A percentile compares a stretch with the other conserved stretches of the same genome.
These are phyloP conservation scores for Pseudotriccus pelzelni DNA, from an alignment of 2,797 vertebrate genomes.

Conservation along the genomic window DNA sequence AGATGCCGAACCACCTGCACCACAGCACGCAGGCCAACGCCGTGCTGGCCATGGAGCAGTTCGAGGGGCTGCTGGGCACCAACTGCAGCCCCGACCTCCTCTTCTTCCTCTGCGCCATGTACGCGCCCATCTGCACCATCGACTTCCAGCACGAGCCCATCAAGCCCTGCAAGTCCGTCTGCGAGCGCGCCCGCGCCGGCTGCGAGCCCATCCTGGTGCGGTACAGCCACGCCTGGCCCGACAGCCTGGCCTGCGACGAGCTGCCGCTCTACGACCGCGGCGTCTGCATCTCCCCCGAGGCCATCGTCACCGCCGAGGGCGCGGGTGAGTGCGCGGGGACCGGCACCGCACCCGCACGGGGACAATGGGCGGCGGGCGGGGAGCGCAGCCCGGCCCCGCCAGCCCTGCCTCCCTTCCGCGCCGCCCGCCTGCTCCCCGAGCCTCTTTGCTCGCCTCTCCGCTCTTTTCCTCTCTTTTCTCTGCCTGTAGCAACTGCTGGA, in stretches of 20 bases:
- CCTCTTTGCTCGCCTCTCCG: neutral
- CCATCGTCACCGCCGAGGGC: slow-evolving; percentile 91
- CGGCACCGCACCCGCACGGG: neutral
- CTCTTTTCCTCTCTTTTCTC: neutral
- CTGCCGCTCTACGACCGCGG: slow-evolving; percentile 95
- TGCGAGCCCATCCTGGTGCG: slow-evolving; percentile 93
- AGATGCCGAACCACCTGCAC: slow-evolving; percentile 99
- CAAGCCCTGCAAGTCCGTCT: slow-evolving; percentile 96
- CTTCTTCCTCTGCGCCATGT: slow-evolving; percentile 98
- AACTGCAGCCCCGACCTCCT: slow-evolving; percentile 92
- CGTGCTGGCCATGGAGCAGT: slow-evolving; percentile 97
- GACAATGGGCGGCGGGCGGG: slow-evolving; percentile 20
- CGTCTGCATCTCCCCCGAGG: slow-evolving; percentile 97
- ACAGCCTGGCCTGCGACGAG: slow-evolving; percentile 92
- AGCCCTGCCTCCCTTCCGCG: neutral
- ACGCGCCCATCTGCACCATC: slow-evolving; percentile 97
- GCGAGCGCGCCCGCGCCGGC: slow-evolving; percentile 89
- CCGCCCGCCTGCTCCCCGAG: rapidly evolving
- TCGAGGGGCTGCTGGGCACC: slow-evolving; percentile 90
- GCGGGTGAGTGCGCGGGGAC: slow-evolving; percentile 81
- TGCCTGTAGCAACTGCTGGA: neutral
- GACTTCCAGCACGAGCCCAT: slow-evolving; percentile 98
- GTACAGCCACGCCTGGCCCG: slow-evolving; percentile 95
- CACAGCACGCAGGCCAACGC: slow-evolving; percentile 99
- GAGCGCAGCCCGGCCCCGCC: neutral